phyloP scores from a whole-genome alignment of 2,888 invertebrate genomes.

The Orthonychiurus folsomi region DNA sequence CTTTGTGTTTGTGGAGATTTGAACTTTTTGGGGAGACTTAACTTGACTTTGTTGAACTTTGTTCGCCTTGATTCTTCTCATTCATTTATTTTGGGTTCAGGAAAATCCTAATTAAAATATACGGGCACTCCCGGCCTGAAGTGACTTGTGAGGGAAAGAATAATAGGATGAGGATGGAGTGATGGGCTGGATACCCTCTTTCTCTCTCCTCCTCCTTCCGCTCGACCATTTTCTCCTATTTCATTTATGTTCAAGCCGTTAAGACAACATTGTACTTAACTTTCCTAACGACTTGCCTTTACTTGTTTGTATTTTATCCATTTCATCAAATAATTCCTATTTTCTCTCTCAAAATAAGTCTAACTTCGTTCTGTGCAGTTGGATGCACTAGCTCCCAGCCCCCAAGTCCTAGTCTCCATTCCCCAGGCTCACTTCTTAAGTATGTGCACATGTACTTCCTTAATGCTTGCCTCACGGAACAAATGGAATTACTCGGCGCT shows the following conservation, averaged over 20 bases:
- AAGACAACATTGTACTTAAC: background rate
- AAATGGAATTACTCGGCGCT: background rate
- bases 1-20: too few relatives aligned
- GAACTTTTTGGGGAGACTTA: too few relatives aligned
- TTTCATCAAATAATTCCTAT: slow-evolving; percentile 1
- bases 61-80: slow-evolving; percentile 1
- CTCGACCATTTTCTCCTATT: background rate
- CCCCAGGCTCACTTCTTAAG: too few relatives aligned
- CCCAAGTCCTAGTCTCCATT: background rate
- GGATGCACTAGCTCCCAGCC: background rate
- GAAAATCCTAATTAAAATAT: slow-evolving; percentile 1
- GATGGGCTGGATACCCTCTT: too few relatives aligned
- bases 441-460: too few relatives aligned
- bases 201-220: background rate
- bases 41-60: too few relatives aligned
- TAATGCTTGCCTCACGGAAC: too few relatives aligned
- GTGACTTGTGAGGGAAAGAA: background rate
- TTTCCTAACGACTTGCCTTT: background rate
- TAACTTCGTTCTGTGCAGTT: too few relatives aligned
- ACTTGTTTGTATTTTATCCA: slow-evolving; percentile 1
- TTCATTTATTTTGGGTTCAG: background rate
- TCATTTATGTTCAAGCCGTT: background rate
- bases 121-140: background rate
- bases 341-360: background rate
- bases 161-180: background rate